Evolutionary conservation across 2,113 vertebrate species (phyloP), one percentile per base, ranked within the genome.

Genomic region (Tetraodon nigroviridis): DNA sequence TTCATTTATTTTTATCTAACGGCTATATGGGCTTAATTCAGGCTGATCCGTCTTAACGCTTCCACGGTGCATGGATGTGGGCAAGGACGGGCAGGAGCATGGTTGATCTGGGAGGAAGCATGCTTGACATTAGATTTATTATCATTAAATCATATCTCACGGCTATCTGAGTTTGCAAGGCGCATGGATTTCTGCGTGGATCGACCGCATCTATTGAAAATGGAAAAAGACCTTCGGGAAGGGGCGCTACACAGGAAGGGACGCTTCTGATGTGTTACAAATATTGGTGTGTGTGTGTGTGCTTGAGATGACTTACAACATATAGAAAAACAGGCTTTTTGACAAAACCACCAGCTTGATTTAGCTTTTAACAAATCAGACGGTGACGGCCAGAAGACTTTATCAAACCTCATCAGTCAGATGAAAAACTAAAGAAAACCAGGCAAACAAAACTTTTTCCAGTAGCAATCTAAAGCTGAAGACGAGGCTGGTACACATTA

Each of bases 1-100:
- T 79, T 82, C 54, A 79, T 80, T 80, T 78, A 69, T 78, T 87
- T 79, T 65, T 81, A 78, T 84, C 73, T 76, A 80, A 63, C 20
- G 55, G 75, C 64, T 76, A 73, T 70, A 61, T 27, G 17, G 53
- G 71, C 73, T 86, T 84, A 84, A 76, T 72, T 68, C 57, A 61
- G 51, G 53, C 59, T 71, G 72, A 82, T 82, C 67, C 67, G 67
- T 62, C 60, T 74, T 19, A 63, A 44, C 51, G 55, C 79, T 52
- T 76, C 60, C 58, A 56, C 21, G 20, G 51, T 67, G 58, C 57
- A 54, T 42, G 60, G 64, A 83, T 67, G 67, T 20, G 45, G 69
- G 74, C 70, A 75, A 81, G 72, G 74, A 78, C 56, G 71, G 58
- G 54, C 45, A 40, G 20, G 58, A 46, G 27, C 13, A 18, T 29